These are phyloP conservation scores for Drepana arcuata DNA, from an alignment of 1,140 invertebrate species.

Conservation along the genomic window DNA sequence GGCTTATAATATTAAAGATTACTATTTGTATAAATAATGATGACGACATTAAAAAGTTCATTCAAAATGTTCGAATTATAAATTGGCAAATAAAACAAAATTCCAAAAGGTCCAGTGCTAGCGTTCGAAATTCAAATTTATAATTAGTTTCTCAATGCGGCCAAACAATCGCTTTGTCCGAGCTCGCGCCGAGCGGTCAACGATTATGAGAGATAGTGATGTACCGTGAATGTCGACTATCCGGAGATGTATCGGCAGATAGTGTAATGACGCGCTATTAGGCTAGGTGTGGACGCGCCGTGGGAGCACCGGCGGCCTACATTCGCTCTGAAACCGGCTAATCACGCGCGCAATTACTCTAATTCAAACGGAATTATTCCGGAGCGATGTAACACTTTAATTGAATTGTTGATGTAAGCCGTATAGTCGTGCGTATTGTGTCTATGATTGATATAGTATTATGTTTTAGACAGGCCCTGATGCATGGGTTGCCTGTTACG, in stretches of 20 bases:
- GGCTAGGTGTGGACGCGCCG: slow-evolving; percentile 56
- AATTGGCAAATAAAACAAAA: too few species aligned
- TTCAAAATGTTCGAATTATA: too few species aligned
- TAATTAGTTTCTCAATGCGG: slow-evolving; percentile 41
- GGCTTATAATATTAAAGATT: too few species aligned
- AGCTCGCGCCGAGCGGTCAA: slow-evolving; percentile 24
- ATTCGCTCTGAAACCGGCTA: slow-evolving; percentile 38
- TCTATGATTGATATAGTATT: slow-evolving; percentile 19
- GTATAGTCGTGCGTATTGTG: slow-evolving; percentile 29
- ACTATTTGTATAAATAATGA: too few species aligned
- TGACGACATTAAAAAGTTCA: too few species aligned
- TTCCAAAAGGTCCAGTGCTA: too few species aligned
- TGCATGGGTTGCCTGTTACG: too few species aligned
- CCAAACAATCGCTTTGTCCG: slow-evolving; percentile 42
- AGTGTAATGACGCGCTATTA: slow-evolving; percentile 55
- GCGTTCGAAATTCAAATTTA: slow-evolving; percentile 3
- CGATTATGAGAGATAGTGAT: slow-evolving; percentile 39
- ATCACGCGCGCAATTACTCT: slow-evolving; percentile 58
- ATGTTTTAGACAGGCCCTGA: too few species aligned
- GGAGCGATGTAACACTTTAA: slow-evolving; percentile 44
- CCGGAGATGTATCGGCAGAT: slow-evolving; percentile 48
- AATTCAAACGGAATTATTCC: slow-evolving; percentile 53
- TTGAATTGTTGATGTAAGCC: slow-evolving; percentile 52
- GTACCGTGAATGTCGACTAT: slow-evolving; percentile 19
- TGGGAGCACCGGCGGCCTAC: slow-evolving; percentile 49